Base-by-base conservation (phyloP, 2,113 vertebrate genomes). In the Aepyceros melampus region DNA sequence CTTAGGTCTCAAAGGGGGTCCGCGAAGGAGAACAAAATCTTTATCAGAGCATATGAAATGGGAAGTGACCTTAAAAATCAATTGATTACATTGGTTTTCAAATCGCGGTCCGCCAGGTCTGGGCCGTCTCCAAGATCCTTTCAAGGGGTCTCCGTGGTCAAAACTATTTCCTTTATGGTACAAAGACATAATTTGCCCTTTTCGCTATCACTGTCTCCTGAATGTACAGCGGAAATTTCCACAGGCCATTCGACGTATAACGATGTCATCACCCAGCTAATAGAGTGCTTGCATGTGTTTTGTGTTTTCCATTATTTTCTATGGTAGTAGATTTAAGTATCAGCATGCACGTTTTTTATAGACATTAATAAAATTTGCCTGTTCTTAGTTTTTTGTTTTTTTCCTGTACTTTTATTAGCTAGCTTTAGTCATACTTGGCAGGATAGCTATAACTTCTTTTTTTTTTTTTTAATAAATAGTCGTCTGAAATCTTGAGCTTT, bases 141-240 rank as follows among this genome's bases (percentile, higher is more conserved):
- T 85, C 31, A 88, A n/a, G 71, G 31, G 6, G 23, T 95, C 58
- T 93, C 40, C 0, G 9, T 81, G 47, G 33, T 92, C 40, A 79
- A 90, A 95, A 78, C 36, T 29, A 62, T 81, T 94, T 91, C 31
- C 43, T 53, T 56, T 76, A 25, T 7, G 16, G 27, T 79, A n/a
- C 40, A 33, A 88, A 96, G 14, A 76, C 13, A 8, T 25, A n/a
- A 85, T 85, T 85, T 82, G n/a, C 40, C 40, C 56, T 89, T 97
- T 96, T 85, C 58, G 58, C 60, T 94, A 53, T 93, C 45, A 27
- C 31, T 79, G 29, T 95, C 10, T 94, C 33, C 4, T 17, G 58
- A 89, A 33, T 74, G 36, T 84, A n/a, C 19, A 11, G 31, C 84
- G 91, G 96, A 97, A 89, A 94, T 96, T 98, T 97, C 95, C 95